Base-by-base conservation (phyloP, 2,113 vertebrate species). In the Phycodurus eques region DNA sequence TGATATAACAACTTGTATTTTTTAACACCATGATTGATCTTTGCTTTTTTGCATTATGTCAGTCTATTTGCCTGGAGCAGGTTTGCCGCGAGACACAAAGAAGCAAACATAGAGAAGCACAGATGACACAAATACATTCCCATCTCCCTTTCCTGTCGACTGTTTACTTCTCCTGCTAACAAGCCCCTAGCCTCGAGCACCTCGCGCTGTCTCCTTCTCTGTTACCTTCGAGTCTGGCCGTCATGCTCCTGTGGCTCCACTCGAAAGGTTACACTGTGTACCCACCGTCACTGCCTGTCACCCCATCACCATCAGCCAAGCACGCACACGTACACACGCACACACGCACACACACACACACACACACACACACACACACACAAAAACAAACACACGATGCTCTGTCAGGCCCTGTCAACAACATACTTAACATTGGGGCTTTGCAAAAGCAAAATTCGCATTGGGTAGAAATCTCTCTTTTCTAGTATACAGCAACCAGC, bases 181-280 rank as follows among this genome's bases (percentile, higher is more conserved):
- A 79, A 66, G 74, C 81, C 82, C 77, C 59, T 13, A 35, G 59
- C 31, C 31, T 70, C 49, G 51, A 76, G 75, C 84, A 81, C 79
- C 73, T 83, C 79, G 68, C 22, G 67, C 84, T 74, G 78, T 85
- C 81, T 84, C 73, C 79, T 87, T 87, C 78, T 76, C 74, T 71
- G 87, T 90, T 91, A 87, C 88, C 85, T 88, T 86, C 77, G 81
- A 85, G 87, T 81, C 86, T 88, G 85, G 89, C 86, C 89, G 90
- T 92, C 90, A 90, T 88, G 90, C 85, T 92, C 87, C 84, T 88
- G 83, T 90, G 85, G 82, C 86, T 90, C 78, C 82, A 80, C 85
- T 88, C 82, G 83, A 90, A 92, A 92, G 90, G 90, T 92, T 89
- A 90, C 78, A 86, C 78, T 88, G 85, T 90, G 90, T 91, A 90